phyloP scores from a whole-genome alignment of 2,888 invertebrate genomes.

The Opisthograptis luteolata region DNA sequence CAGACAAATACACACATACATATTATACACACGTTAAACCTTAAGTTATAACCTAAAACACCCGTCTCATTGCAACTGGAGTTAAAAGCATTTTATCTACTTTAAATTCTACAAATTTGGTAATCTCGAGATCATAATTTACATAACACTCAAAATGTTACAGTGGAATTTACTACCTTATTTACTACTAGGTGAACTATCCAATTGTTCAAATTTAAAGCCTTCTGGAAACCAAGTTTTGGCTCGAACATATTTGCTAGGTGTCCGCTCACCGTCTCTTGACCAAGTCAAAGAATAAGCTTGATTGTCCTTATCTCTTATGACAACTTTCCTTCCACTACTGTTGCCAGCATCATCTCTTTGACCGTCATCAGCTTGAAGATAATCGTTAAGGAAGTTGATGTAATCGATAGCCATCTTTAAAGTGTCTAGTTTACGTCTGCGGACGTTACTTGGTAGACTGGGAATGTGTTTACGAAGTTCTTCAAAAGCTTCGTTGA shows the following conservation, averaged over 20 bases:
- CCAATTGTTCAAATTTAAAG: neutral
- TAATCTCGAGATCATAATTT: no score
- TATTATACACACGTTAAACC: no score
- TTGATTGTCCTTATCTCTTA: neutral
- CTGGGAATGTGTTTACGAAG: neutral
- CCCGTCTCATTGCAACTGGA: no score
- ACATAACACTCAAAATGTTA: no score
- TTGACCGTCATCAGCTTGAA: no score
- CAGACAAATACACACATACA: no score
- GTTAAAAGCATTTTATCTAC: no score
- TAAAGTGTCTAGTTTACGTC: neutral
- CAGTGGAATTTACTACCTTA: no score
- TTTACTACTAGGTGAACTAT: no score
- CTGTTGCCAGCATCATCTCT: no score
- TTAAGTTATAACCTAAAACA: no score
- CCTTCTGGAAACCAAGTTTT: neutral
- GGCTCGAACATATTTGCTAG: neutral
- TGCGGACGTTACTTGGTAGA: neutral
- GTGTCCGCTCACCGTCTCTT: neutral
- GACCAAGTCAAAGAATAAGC: neutral
- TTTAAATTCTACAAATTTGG: no score
- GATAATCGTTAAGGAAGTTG: neutral
- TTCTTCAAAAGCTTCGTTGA: neutral
- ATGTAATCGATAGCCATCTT: neutral
- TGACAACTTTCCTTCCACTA: neutral